These are phyloP conservation scores for Xiphophorus birchmanni DNA, from an alignment of 2,797 vertebrate genomes.

Conservation along the genomic window DNA sequence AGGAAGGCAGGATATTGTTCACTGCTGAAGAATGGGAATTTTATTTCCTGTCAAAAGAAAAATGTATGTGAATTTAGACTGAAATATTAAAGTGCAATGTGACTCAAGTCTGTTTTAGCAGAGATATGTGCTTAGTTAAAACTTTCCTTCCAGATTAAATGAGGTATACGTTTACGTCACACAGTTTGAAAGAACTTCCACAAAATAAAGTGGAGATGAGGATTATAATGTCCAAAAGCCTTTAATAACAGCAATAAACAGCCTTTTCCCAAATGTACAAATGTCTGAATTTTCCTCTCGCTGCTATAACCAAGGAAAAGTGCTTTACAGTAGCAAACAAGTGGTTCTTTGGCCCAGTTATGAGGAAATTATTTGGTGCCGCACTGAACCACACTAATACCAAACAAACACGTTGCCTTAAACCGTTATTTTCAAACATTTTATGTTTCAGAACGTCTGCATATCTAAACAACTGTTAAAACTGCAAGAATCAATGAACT, in stretches of 20 bases:
- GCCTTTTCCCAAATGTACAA: slow-evolving; percentile 38
- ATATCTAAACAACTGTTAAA: slow-evolving; percentile 18
- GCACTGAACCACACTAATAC: slow-evolving; percentile 30
- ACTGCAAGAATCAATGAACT: slow-evolving; percentile 2
- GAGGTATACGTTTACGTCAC: slow-evolving; percentile 44
- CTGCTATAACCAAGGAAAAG: slow-evolving; percentile 32
- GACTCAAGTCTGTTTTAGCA: background rate
- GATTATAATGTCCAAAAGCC: slow-evolving; percentile 25
- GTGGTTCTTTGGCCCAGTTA: slow-evolving; percentile 58
- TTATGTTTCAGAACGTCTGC: slow-evolving; percentile 5
- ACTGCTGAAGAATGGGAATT: background rate
- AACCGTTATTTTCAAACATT: slow-evolving; percentile 14
- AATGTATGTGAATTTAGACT: background rate
- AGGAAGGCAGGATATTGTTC: background rate
- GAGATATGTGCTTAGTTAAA: background rate
- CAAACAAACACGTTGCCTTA: slow-evolving; percentile 11
- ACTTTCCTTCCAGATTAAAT: slow-evolving; percentile 7
- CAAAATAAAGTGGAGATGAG: slow-evolving; percentile 19
- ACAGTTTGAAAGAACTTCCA: slow-evolving; percentile 31
- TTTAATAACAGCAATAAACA: slow-evolving; percentile 30
- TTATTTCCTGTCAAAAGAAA: background rate
- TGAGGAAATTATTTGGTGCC: slow-evolving; percentile 35
- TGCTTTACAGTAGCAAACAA: slow-evolving; percentile 36
- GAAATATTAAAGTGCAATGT: slow-evolving; percentile 2
- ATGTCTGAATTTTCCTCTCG: slow-evolving; percentile 18